Evolutionary conservation across 2,888 invertebrate species (phyloP), one percentile per base, ranked within the genome.

Genomic region (Dynastes hyllus): DNA sequence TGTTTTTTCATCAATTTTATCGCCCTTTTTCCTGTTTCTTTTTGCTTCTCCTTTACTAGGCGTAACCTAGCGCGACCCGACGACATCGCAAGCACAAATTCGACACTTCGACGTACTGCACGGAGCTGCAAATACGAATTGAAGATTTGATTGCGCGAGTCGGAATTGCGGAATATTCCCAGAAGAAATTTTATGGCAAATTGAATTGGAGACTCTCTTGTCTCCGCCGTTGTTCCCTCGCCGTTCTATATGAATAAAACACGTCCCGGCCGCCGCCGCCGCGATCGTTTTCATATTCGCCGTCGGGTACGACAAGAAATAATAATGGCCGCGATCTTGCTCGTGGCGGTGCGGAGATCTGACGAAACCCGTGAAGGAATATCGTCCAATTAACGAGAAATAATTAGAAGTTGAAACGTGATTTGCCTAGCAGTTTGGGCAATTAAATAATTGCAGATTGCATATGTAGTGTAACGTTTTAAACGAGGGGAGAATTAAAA

Each of bases 101-200:
- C 71, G 37, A 71, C 71, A 71, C 58, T 58, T 16, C 37, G 27
- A 37, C 71, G 9, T 27, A 51, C 9, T 27, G 51, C 45, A 45
- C 45, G 16, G n/a, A 8, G 16, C 55, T 16, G 55, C 69, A 69
- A 53, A 69, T 58, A 58, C 73, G 37, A 29, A 58, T 58, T n/a
- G 51, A 58, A 40, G 73, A 73, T 73, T 73, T 73, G 73, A 73
- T 73, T 73, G 73, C 55, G 73, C 73, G 51, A 37, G 40, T 11
- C 45, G 73, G 73, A 73, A 73, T 58, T 73, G 73, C 73, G 8
- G 45, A 73, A 73, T 73, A 73, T 73, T 78, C 78, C 78, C 71
- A 27, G 63, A 58, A 78, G 78, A 78, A 71, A 71, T 78, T 77
- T 77, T 78, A 71, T 78, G 71, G 78, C 78, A 78, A 78, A 78